A percentile compares a stretch with the other conserved stretches of the same genome.
Conservation (phyloP, 1,140 invertebrate species). For the Cydia strobilella region DNA sequence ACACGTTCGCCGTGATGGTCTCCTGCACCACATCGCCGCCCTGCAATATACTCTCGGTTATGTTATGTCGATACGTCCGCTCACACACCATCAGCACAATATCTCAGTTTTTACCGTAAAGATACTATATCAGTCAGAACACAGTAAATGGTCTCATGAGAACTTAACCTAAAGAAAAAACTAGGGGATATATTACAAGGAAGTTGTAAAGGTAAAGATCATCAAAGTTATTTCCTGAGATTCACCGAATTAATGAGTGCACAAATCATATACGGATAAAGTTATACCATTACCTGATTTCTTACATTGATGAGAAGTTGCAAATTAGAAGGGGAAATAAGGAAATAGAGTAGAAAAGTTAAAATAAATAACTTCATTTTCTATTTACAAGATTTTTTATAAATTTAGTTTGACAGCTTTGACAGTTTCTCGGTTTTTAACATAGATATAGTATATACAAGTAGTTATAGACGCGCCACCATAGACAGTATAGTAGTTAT, state of each 20-base stretch:
- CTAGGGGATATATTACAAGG: not conserved
- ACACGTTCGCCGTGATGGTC: constrained; percentile 94
- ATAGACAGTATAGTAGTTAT: too few species aligned
- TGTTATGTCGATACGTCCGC: not conserved
- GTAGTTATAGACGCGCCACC: too few species aligned
- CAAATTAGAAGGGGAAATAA: constrained; percentile 54
- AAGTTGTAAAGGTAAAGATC: constrained; percentile 7
- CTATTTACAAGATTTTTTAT: constrained; percentile 39
- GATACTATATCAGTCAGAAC: not conserved
- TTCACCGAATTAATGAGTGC: not conserved
- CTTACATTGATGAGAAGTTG: constrained; percentile 73
- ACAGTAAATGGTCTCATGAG: not conserved
- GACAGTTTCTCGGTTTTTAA: constrained; percentile 31
- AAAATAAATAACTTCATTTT: constrained; percentile 41
- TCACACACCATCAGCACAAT: not conserved
- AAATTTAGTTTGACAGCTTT: constrained; percentile 26
- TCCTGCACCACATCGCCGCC: constrained; percentile 96
- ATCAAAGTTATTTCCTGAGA: not conserved
- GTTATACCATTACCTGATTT: constrained; percentile 59
- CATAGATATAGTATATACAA: too few species aligned
- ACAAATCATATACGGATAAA: not conserved
- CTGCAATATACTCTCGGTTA: constrained; percentile 76
- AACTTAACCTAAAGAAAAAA: not conserved
- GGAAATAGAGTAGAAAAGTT: constrained; percentile 44
- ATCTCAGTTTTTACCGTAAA: constrained; percentile 30